Percentiles rank a stretch among this genome's conserved stretches.
Conservation (phyloP, 2,797 vertebrate genomes). For the Protonibea diacanthus region DNA sequence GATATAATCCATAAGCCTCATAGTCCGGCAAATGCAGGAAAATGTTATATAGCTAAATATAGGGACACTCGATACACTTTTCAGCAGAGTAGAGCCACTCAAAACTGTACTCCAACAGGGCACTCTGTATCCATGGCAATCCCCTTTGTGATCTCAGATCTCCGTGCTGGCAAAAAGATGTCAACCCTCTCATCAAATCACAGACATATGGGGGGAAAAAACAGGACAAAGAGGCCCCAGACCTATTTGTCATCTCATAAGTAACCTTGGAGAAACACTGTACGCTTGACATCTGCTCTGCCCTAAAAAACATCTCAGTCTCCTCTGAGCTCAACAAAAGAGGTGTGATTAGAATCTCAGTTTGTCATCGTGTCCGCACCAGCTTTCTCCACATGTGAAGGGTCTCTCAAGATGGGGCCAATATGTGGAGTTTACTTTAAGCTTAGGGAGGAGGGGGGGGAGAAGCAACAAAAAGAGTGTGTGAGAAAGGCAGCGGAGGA, state of each 20-base stretch:
- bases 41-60: conserved; percentile 53
- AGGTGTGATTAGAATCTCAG: conserved; percentile 79
- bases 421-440: conserved; percentile 77
- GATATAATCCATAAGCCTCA: conserved; percentile 15
- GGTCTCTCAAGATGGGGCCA: conserved; percentile 72
- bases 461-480: conserved; percentile 52
- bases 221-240: conserved; percentile 41
- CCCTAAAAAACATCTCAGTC: conserved; percentile 45
- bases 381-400: conserved; percentile 70
- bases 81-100: conserved; percentile 43
- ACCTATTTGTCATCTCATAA: conserved; percentile 71
- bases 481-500: conserved; percentile 44
- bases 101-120: conserved; percentile 47
- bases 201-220: conserved; percentile 25
- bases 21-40: conserved; percentile 17
- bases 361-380: conserved; percentile 71
- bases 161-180: conserved; percentile 67
- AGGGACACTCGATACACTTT: conserved; percentile 45
- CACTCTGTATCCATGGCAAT: conserved; percentile 76
- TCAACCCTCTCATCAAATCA: conserved; percentile 73
- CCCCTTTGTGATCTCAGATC: conserved; percentile 54
- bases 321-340: conserved; percentile 75
- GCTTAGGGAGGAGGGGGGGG: conserved; percentile 51
- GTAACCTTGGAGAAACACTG: conserved; percentile 73
- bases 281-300: conserved; percentile 73